Conservation (phyloP, 2,113 vertebrate genomes). For the Sitta europaea region DNA sequence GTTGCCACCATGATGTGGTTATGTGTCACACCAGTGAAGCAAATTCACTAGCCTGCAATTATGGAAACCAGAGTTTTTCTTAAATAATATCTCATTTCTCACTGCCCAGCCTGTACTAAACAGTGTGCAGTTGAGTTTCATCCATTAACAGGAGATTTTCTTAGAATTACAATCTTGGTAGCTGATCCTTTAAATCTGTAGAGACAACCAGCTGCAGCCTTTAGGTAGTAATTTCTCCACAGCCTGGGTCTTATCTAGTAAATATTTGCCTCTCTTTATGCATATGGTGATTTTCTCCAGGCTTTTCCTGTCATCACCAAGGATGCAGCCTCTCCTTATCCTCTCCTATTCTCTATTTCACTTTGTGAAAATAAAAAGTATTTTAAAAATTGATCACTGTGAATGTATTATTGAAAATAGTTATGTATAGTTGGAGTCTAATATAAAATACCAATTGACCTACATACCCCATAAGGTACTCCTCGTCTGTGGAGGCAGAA, state of each 20-base stretch:
- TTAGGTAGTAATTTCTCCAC: not conserved
- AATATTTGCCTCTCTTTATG: not conserved
- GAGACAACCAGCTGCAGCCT: conserved; percentile 13
- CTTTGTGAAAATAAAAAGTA: not conserved
- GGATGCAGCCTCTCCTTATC: not conserved
- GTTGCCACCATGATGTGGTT: not conserved
- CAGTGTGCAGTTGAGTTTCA: not conserved
- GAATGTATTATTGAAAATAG: not conserved
- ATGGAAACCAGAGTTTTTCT: not conserved
- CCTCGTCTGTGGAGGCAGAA: not conserved
- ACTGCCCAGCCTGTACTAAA: not conserved
- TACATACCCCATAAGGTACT: not conserved
- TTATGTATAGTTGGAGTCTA: not conserved
- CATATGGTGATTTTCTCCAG: not conserved
- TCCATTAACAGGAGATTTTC: conserved; percentile 49
- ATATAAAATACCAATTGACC: not conserved
- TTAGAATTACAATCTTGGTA: conserved; percentile 11
- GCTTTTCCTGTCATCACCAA: not conserved
- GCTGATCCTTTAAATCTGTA: conserved; percentile 44
- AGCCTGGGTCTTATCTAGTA: not conserved
- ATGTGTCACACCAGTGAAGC: not conserved
- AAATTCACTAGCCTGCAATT: not conserved
- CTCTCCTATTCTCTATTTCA: not conserved
- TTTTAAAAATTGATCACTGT: fast-evolving
- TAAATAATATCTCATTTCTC: not conserved